phyloP scores from a whole-genome alignment of 2,888 invertebrate species.

The Carpatolechia fugitivella region DNA sequence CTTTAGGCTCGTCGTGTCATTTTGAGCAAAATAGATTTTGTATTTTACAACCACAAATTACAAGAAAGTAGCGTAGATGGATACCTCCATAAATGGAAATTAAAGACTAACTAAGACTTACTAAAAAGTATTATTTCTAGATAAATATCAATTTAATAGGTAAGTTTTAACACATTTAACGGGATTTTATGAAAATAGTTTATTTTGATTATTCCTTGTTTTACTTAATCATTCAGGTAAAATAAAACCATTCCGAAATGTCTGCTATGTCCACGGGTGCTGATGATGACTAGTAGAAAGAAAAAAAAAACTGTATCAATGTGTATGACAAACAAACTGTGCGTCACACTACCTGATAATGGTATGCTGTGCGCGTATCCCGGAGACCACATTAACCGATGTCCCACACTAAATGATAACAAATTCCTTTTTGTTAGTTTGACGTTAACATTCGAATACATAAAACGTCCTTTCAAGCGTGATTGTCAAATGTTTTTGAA shows the following conservation, averaged over 20 bases:
- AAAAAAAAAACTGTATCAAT: neutral
- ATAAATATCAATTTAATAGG: no score
- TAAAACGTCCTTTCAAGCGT: constrained; percentile 42
- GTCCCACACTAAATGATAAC: constrained; percentile 74
- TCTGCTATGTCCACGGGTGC: no score
- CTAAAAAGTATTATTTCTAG: no score
- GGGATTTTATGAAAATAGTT: no score
- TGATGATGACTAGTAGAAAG: neutral
- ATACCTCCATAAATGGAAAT: no score
- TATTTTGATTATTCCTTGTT: no score
- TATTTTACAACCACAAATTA: neutral
- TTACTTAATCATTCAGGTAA: no score
- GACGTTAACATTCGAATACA: constrained; percentile 48
- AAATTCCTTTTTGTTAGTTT: constrained; percentile 69
- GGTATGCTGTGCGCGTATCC: constrained; percentile 60
- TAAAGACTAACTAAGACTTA: no score
- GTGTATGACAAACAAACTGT: constrained; percentile 23
- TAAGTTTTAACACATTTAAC: no score
- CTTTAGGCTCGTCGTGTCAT: neutral
- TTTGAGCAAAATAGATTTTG: neutral
- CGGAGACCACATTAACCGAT: constrained; percentile 55
- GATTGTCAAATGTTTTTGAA: neutral
- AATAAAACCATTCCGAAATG: no score
- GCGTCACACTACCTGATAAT: constrained; percentile 63
- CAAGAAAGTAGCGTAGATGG: no score